These are phyloP conservation scores for Romanogobio albipinnatus DNA, from an alignment of 2,113 vertebrate species.

Conservation along the genomic window DNA sequence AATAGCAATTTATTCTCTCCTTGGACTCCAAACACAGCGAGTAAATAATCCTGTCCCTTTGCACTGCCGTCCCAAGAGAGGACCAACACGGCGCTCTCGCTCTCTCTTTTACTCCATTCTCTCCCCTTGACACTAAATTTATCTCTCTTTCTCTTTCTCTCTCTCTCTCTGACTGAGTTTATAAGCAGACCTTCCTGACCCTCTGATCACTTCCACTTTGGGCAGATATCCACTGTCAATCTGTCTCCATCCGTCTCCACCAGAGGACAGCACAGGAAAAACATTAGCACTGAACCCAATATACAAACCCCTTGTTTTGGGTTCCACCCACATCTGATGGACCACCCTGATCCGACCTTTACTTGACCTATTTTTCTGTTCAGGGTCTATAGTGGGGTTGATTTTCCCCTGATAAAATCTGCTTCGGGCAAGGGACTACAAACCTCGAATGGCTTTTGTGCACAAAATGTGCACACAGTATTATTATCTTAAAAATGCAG, in stretches of 20 bases:
- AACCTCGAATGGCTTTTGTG: not conserved
- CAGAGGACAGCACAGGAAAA: constrained; percentile 46
- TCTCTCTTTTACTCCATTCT: constrained; percentile 15
- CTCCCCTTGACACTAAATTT: constrained; percentile 23
- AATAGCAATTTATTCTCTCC: constrained; percentile 90
- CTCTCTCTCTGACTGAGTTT: constrained; percentile 37
- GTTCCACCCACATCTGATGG: not conserved
- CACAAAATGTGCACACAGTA: not conserved
- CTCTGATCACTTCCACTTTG: constrained; percentile 54
- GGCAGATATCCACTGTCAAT: constrained; percentile 45
- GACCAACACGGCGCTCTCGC: constrained; percentile 50
- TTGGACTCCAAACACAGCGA: constrained; percentile 82
- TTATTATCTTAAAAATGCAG: not conserved
- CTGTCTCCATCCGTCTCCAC: constrained; percentile 19
- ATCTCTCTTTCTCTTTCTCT: constrained; percentile 25
- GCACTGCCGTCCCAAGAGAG: constrained; percentile 75
- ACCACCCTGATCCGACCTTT: not conserved
- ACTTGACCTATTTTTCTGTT: not conserved
- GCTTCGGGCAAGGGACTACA: not conserved
- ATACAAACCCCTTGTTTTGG: not conserved
- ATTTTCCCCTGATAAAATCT: not conserved
- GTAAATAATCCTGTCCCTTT: constrained; percentile 87
- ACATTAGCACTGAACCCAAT: constrained; percentile 18
- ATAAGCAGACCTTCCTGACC: constrained; percentile 58
- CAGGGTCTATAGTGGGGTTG: not conserved